Evolutionary conservation across 2,113 vertebrate genomes (phyloP).

Genomic region (Chrysemys picta): DNA sequence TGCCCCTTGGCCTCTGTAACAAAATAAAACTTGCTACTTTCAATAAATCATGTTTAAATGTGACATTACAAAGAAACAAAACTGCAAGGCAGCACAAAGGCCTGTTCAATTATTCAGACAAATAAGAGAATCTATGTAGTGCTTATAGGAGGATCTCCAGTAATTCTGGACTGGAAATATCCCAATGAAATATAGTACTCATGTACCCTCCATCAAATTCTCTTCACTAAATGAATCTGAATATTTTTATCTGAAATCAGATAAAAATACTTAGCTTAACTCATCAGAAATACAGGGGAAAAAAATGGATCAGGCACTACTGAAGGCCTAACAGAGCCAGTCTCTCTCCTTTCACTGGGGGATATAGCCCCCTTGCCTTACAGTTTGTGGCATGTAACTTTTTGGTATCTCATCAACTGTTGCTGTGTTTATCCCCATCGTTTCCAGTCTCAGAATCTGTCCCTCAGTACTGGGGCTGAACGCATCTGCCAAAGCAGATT

Average conservation of each 20-base stretch:
- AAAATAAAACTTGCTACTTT: constrained; percentile 14
- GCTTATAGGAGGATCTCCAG: constrained; percentile 46
- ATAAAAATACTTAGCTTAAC: constrained; percentile 68
- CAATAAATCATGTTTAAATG: neutral
- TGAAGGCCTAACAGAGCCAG: constrained; percentile 42
- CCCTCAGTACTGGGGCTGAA: constrained; percentile 59
- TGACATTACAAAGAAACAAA: neutral
- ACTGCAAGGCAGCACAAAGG: neutral
- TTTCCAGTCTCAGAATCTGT: constrained; percentile 57
- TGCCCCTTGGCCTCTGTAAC: neutral
- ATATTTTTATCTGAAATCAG: constrained; percentile 42
- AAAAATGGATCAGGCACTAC: constrained; percentile 54
- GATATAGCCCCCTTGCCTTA: constrained; percentile 87
- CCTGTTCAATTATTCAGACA: constrained; percentile 25
- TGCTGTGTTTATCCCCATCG: constrained; percentile 12
- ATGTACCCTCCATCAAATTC: neutral
- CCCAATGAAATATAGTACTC: constrained; percentile 27
- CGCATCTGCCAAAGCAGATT: constrained; percentile 37
- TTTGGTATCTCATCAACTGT: constrained; percentile 76
- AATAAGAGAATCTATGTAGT: constrained; percentile 60
- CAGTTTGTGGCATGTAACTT: constrained; percentile 90
- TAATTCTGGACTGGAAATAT: constrained; percentile 22
- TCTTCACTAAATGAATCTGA: constrained; percentile 19
- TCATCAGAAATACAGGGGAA: constrained; percentile 52
- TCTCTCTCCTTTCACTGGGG: constrained; percentile 83